phyloP scores from a whole-genome alignment of 2,797 vertebrate species.

The Sebastes steindachneri region DNA sequence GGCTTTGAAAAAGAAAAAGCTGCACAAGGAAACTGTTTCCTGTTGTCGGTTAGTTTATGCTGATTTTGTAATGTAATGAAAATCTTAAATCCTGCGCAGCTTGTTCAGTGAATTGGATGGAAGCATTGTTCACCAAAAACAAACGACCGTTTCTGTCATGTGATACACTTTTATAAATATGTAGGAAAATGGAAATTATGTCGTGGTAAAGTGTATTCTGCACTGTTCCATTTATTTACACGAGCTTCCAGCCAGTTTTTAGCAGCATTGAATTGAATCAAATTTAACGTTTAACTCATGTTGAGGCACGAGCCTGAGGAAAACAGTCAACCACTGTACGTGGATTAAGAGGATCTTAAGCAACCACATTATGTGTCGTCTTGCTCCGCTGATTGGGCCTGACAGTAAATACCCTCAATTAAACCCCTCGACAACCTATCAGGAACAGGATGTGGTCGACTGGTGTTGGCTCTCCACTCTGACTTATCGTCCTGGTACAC shows the following conservation, averaged over 20 bases:
- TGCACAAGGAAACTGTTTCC: constrained; percentile 15
- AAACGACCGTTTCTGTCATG: background rate
- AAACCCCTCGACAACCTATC: constrained; percentile 37
- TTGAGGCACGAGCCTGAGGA: background rate
- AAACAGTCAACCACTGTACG: constrained; percentile 16
- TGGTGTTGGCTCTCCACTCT: constrained; percentile 45
- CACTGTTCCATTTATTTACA: constrained; percentile 47
- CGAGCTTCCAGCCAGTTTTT: constrained; percentile 7
- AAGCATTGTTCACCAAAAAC: constrained; percentile 3
- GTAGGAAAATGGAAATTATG: constrained; percentile 29
- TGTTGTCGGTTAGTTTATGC: background rate
- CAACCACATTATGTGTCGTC: constrained; percentile 25
- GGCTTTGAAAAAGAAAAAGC: background rate
- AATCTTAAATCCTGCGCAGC: background rate
- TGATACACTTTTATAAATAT: constrained; percentile 40
- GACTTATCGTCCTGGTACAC: constrained; percentile 32
- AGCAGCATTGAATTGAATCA: background rate
- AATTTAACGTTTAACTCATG: background rate
- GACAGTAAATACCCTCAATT: constrained; percentile 72
- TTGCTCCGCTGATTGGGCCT: constrained; percentile 51
- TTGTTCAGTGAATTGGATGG: constrained; percentile 9
- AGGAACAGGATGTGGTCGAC: constrained; percentile 64
- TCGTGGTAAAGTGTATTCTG: constrained; percentile 4
- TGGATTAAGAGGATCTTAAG: constrained; percentile 30
- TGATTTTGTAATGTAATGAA: background rate